phyloP scores from a whole-genome alignment of 92 coral and sea anemone genomes.

The Micromussa lordhowensis region DNA sequence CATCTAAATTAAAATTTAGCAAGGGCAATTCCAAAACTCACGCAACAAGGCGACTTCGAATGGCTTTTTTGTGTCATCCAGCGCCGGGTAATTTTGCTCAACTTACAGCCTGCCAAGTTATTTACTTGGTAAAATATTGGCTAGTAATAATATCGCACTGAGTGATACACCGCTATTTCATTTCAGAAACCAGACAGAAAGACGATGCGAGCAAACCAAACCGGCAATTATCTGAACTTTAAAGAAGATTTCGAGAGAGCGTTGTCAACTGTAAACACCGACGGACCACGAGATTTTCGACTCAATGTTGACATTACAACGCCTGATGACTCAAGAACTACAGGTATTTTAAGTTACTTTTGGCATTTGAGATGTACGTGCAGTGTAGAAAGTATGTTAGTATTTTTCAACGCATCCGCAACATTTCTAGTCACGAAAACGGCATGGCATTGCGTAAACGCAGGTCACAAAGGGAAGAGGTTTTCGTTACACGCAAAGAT shows the following conservation, averaged over 20 bases:
- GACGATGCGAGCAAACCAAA: constrained; percentile 79
- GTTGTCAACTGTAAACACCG: constrained; percentile 39
- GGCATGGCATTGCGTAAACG: constrained; percentile 3
- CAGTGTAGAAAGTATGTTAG: not conserved
- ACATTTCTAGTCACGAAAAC: not conserved
- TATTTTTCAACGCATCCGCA: not conserved
- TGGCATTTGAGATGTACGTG: not conserved
- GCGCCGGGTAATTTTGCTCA: not conserved
- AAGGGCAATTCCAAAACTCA: not conserved
- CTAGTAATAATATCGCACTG: not conserved
- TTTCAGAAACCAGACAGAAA: constrained; percentile 73
- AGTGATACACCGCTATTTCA: not conserved
- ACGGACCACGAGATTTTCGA: constrained; percentile 15
- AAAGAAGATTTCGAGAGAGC: constrained; percentile 81
- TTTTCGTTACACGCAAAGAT: not conserved
- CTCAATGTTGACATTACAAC: constrained; percentile 19
- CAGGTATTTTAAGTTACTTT: constrained; percentile 17
- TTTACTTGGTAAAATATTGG: not conserved
- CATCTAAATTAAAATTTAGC: no score
- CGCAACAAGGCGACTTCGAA: not conserved
- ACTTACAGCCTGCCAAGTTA: not conserved
- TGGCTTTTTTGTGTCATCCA: not conserved
- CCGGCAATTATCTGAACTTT: constrained; percentile 73
- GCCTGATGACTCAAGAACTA: constrained; percentile 23
- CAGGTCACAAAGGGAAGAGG: not conserved